phyloP scores from a whole-genome alignment of 2,113 vertebrate genomes.

The Catharus bicknelli region DNA sequence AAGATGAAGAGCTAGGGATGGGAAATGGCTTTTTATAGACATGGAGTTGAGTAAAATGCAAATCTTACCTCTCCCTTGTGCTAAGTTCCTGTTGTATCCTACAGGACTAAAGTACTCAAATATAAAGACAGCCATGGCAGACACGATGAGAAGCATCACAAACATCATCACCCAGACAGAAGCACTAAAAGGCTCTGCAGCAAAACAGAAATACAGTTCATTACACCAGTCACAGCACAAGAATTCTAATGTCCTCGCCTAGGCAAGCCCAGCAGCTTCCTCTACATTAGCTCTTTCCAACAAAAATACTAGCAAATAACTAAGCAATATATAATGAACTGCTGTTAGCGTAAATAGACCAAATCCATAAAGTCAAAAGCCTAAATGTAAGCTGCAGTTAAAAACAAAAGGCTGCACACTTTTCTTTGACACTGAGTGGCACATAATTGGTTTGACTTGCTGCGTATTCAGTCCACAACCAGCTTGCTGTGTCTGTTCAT shows the following conservation, averaged over 20 bases:
- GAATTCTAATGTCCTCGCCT: not conserved
- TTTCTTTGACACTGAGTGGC: not conserved
- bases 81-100: constrained; percentile 95
- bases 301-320: not conserved
- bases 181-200: constrained; percentile 96
- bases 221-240: constrained; percentile 2
- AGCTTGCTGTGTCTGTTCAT: not conserved
- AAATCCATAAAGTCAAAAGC: not conserved
- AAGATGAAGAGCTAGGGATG: not conserved
- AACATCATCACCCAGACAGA: constrained; percentile 99
- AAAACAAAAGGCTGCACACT: not conserved
- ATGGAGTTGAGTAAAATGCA: not conserved
- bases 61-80: constrained; percentile 91
- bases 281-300: not conserved
- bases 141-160: constrained; percentile 96
- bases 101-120: constrained; percentile 98
- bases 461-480: not conserved
- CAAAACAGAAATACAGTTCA: constrained; percentile 16
- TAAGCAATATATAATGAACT: not conserved
- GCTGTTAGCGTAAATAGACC: not conserved
- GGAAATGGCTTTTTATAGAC: not conserved
- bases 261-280: not conserved
- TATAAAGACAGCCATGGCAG: constrained; percentile 96
- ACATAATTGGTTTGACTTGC: not conserved
- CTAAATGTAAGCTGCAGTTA: not conserved